Percentiles rank a stretch among this genome's conserved stretches.
phyloP scores from a whole-genome alignment of 1,140 invertebrate genomes.

The Rhynchophorus ferrugineus region DNA sequence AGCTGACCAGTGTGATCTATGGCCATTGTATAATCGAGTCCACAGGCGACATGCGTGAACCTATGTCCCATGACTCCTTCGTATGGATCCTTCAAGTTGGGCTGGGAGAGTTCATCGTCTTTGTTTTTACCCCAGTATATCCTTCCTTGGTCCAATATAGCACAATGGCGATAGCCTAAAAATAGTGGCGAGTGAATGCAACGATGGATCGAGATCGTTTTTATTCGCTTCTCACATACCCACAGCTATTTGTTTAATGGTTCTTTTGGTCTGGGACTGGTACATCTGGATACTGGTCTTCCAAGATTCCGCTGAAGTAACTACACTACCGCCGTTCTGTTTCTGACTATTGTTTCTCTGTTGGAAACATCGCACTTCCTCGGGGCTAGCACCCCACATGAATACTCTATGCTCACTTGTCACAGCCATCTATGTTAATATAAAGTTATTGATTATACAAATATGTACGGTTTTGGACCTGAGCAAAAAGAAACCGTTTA shows the following conservation, averaged over 20 bases:
- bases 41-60: slow-evolving; percentile 49
- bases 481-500: no score
- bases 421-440: slow-evolving; percentile 55
- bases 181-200: slow-evolving; percentile 7
- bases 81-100: slow-evolving; percentile 31
- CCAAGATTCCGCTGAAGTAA: slow-evolving; percentile 30
- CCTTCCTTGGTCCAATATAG: slow-evolving; percentile 34
- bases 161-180: slow-evolving; percentile 30
- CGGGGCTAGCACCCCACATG: slow-evolving; percentile 72
- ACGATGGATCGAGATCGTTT: no score
- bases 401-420: slow-evolving; percentile 59
- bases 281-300: slow-evolving; percentile 33
- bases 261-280: slow-evolving; percentile 26
- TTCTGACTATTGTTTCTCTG: slow-evolving; percentile 32
- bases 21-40: slow-evolving; percentile 64
- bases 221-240: slow-evolving; percentile 35
- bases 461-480: no score
- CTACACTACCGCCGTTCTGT: slow-evolving; percentile 18
- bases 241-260: slow-evolving; percentile 35
- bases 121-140: slow-evolving; percentile 36
- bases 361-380: slow-evolving; percentile 54
- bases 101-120: slow-evolving; percentile 34
- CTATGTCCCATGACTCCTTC: slow-evolving; percentile 28
- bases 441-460: slow-evolving; percentile 19
- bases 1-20: slow-evolving; percentile 50